phyloP scores from a whole-genome alignment of 30 jellyfish, hydroid and myxozoan species.

The Mastigias papua region DNA sequence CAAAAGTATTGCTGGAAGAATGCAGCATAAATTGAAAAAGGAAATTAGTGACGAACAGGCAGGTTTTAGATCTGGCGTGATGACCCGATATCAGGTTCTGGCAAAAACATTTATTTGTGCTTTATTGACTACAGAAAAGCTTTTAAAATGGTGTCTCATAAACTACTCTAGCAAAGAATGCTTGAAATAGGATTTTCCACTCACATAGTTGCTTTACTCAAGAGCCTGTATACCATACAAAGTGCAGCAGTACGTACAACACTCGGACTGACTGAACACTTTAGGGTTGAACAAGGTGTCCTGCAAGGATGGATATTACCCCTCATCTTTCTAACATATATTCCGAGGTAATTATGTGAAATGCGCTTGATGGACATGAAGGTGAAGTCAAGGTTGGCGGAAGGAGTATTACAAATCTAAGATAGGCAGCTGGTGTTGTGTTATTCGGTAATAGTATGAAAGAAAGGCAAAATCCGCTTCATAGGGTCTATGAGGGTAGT shows the following conservation, averaged over 20 bases:
- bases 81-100: not conserved
- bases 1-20: not conserved
- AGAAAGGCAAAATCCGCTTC: not conserved
- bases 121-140: not conserved
- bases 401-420: not conserved
- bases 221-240: not conserved
- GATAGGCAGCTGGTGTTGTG: not conserved
- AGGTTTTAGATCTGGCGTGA: not conserved
- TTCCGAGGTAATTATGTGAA: not conserved
- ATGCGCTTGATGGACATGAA: not conserved
- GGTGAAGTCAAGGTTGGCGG: not conserved
- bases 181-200: not conserved
- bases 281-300: not conserved
- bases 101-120: not conserved
- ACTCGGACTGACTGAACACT: not conserved
- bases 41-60: not conserved
- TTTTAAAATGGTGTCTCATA: not conserved
- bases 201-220: not conserved
- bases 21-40: not conserved
- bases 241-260: not conserved
- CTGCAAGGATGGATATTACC: not conserved
- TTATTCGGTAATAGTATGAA: not conserved
- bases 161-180: not conserved
- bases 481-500: not conserved
- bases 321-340: not conserved